Conservation (phyloP, 92 coral and sea anemone genomes). For the Epizoanthus illoricatus region DNA sequence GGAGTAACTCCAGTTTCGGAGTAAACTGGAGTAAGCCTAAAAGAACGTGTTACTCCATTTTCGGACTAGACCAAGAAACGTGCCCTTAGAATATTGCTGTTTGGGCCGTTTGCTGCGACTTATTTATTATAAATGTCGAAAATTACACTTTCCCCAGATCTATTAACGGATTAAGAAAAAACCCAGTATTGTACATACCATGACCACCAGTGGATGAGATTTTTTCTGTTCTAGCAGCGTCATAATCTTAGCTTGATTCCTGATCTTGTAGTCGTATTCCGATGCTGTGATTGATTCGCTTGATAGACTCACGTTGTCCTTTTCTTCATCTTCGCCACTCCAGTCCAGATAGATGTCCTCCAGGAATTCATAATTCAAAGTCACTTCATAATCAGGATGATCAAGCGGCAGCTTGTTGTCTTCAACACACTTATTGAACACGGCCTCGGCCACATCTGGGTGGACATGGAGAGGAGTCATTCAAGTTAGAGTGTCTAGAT, state of each 20-base stretch:
- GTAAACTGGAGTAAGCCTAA: too few species aligned
- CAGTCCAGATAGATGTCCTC: constrained; percentile 89
- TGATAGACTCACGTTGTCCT: constrained; percentile 66
- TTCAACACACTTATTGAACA: constrained; percentile 76
- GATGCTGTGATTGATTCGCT: constrained; percentile 50
- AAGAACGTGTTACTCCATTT: too few species aligned
- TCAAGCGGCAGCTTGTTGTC: constrained; percentile 66
- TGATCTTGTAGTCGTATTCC: constrained; percentile 46
- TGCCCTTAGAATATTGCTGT: too few species aligned
- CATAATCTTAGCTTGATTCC: constrained; percentile 46
- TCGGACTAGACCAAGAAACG: too few species aligned
- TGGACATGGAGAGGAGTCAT: background rate
- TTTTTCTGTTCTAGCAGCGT: constrained; percentile 74
- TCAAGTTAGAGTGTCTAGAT: background rate
- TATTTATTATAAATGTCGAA: too few species aligned
- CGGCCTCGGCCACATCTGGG: constrained; percentile 86
- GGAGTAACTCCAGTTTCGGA: too few species aligned
- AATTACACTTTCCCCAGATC: too few species aligned
- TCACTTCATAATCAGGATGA: constrained; percentile 62
- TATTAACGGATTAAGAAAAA: background rate
- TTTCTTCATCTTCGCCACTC: constrained; percentile 55
- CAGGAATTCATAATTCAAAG: constrained; percentile 79
- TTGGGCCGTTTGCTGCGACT: too few species aligned
- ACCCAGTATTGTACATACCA: constrained; percentile 57
- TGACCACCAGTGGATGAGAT: constrained; percentile 94